Base-by-base conservation (phyloP, 2,113 vertebrate genomes). In the Petaurus breviceps region DNA sequence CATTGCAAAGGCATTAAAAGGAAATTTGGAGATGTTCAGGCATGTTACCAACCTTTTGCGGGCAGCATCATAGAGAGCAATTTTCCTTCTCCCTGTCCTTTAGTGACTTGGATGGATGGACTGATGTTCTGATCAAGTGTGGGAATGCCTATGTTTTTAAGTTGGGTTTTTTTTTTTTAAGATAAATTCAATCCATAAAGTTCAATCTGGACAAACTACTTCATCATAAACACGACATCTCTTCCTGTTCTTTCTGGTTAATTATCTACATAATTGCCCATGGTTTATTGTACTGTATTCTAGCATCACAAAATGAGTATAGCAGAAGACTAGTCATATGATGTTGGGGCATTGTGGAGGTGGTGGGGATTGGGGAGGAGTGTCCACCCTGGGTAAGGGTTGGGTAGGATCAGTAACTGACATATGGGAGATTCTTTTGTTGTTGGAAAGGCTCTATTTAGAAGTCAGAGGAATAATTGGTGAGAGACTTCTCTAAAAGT, bases 401-500 rank as follows among this genome's bases (percentile, higher is more conserved):
- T 84, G 19, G 68, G 68, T 43, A 43, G 68, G 19, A 84, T 43
- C n/a, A 43, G 68, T 84, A 84, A 84, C 19, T 84, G n/a, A 84
- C 68, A 84, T 22, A 43, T 84, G 37, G n/a, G n/a, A 84, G 19
- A 77, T 77, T 43, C n/a, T 43, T 84, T 43, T 84, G 19, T 84
- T 84, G n/a, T 84, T 84, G 16, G 46, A 94, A 94, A 94, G 95
- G 8, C 24, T 28, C 91, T 49, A 22, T 92, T 93, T 89, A 43
- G 89, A 96, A 77, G 61, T 95, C 92, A 90, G 57, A 89, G 92
- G 94, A 95, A 94, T 91, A 61, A 95, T 47, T 84, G 53, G 84
- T 51, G 55, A 95, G 52, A 16, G 95, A 92, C 94, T 97, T 97
- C 89, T 96, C 54, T 97, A 91, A 93, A 52, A 94, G 92, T 92